Percentiles rank a stretch among this genome's conserved stretches.
These are phyloP conservation scores for Aleiodes leptofemur DNA, from an alignment of 2,888 invertebrate species.

Conservation along the genomic window DNA sequence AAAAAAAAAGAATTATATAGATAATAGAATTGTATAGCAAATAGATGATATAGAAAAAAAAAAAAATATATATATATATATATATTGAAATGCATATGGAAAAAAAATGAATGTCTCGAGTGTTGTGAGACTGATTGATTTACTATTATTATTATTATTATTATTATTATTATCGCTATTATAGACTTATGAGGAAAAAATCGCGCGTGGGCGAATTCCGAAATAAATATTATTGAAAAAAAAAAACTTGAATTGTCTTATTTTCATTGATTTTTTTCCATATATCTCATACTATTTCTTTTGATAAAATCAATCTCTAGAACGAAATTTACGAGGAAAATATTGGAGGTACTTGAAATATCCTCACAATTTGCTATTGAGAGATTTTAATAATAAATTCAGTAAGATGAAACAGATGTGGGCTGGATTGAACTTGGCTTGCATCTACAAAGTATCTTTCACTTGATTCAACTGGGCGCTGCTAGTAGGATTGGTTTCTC, in stretches of 20 bases:
- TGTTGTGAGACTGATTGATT: conserved; percentile 58
- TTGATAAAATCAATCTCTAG: background rate
- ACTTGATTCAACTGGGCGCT: conserved; percentile 18
- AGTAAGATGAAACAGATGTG: conserved; percentile 36
- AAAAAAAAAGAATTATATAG: conserved; percentile 19
- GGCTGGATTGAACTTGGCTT: conserved; percentile 27
- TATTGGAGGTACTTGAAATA: conserved; percentile 21
- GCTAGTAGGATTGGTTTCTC: background rate
- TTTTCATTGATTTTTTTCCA: conserved; percentile 3
- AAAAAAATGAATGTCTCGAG: conserved; percentile 55
- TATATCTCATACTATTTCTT: background rate
- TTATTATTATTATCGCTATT: conserved; percentile 62
- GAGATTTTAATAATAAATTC: conserved; percentile 34
- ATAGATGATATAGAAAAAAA: conserved; percentile 44
- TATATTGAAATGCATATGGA: conserved; percentile 56
- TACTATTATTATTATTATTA: conserved; percentile 57
- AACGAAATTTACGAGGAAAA: conserved; percentile 24
- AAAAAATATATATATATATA: conserved; percentile 48
- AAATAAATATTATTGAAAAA: conserved; percentile 64
- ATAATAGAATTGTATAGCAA: conserved; percentile 36
- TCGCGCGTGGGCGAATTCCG: conserved; percentile 63
- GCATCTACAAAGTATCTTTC: conserved; percentile 34
- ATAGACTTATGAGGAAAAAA: conserved; percentile 60
- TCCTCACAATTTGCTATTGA: conserved; percentile 6
- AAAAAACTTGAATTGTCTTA: background rate